A percentile compares a stretch with the other conserved stretches of the same genome.
These are phyloP conservation scores for Drosophila borealis DNA, from an alignment of 2,888 invertebrate species.

Conservation along the genomic window DNA sequence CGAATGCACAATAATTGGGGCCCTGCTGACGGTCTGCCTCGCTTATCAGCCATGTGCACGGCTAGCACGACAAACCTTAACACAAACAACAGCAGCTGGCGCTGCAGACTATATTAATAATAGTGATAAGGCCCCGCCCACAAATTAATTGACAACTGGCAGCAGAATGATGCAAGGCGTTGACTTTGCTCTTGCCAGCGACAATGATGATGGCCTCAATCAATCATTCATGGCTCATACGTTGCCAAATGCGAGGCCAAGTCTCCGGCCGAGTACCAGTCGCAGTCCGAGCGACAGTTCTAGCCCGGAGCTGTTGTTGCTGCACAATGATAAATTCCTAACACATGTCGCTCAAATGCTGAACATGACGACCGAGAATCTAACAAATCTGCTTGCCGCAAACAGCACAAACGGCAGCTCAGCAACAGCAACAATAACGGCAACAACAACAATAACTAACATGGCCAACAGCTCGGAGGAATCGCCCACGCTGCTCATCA, in stretches of 20 bases:
- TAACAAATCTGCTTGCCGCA: constrained; percentile 69
- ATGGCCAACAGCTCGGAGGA: constrained; percentile 39
- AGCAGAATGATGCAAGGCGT: constrained; percentile 63
- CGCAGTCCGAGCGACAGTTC: constrained; percentile 10
- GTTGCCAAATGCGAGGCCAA: constrained; percentile 45
- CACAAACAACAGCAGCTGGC: constrained; percentile 20
- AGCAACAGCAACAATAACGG: neutral
- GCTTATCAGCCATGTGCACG: constrained; percentile 76
- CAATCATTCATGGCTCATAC: constrained; percentile 75
- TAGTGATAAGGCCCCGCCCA: constrained; percentile 55
- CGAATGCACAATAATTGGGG: constrained; percentile 69
- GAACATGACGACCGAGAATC: constrained; percentile 82
- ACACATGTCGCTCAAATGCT: constrained; percentile 81
- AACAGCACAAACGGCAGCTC: constrained; percentile 44
- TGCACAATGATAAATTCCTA: constrained; percentile 81
- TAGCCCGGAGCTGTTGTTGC: constrained; percentile 67
- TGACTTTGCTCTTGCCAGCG: constrained; percentile 52
- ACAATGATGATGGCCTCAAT: constrained; percentile 71
- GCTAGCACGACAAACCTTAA: constrained; percentile 25
- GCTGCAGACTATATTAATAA: constrained; percentile 64
- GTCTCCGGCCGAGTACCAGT: neutral
- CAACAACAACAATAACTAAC: neutral
- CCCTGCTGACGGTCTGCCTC: constrained; percentile 43
- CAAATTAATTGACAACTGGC: constrained; percentile 67
- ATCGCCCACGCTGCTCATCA: constrained; percentile 71